Base-by-base conservation (phyloP, 2,113 vertebrate genomes). In the Scatophagus argus region DNA sequence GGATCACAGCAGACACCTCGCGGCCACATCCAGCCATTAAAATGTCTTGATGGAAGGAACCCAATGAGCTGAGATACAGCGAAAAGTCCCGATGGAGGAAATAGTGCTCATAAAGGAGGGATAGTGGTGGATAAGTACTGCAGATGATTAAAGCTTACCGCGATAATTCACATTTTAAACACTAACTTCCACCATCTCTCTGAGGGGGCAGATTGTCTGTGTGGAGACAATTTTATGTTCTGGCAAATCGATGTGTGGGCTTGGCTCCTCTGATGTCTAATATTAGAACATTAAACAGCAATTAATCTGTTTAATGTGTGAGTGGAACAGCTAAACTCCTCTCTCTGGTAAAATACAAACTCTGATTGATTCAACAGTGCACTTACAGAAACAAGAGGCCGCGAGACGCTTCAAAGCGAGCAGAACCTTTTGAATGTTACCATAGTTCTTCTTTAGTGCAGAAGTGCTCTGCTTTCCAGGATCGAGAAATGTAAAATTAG, bases 171-270 rank as follows among this genome's bases (percentile, higher is more conserved):
- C 31, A 27, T 55, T 70, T 54, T 23, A 27, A 19, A 34, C 55
- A 1, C 17, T 3, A 38, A 70, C 44, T 23, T 32, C 29, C 38
- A 19, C 23, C 27, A 32, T 39, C n/a, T 71, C 27, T 63, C 41
- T 11, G 3, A 17, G 47, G 65, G 27, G 10, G 13, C 14, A 34
- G 4, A 38, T 78, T 43, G 10, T 72, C 52, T 73, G 29, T 10
- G 16, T 27, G 3, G n/a, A 47, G 71, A 59, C 65, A 8, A 54
- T 77, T 82, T 84, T 56, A 81, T 81, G 51, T 61, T 55, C 31
- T n/a, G 44, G 32, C 0, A 32, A 62, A 75, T 75, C 29, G 17
- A 79, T 70, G 65, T 51, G 52, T 41, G 60, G 65, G 54, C 44
- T 25, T 0, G 17, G 64, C 64, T 75, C 54, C 29, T 56, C 51